Conservation (phyloP, 2,797 vertebrate species). For the Pseudocheirus occidentalis region DNA sequence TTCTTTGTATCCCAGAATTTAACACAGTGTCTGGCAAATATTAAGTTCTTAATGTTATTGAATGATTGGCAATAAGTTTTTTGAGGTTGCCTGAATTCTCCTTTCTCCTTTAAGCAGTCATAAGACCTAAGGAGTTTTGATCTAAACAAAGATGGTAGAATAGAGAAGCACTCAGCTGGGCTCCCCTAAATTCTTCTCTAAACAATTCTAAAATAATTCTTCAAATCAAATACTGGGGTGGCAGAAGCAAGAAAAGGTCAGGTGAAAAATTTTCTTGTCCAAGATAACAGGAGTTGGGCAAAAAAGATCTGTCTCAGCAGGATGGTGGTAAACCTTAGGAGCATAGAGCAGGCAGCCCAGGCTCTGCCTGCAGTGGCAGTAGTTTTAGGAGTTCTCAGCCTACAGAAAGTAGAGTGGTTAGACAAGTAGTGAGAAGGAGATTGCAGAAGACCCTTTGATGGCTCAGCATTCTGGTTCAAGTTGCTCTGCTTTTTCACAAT, state of each 20-base stretch:
- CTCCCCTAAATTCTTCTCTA: background rate
- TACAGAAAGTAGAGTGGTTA: background rate
- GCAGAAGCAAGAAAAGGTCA: background rate
- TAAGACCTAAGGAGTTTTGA: background rate
- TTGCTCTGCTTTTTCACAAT: too few species aligned
- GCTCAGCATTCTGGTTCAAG: too few species aligned
- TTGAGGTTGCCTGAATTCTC: background rate
- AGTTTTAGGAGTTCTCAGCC: background rate
- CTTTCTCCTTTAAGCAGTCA: background rate
- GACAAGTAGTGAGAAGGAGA: too few species aligned
- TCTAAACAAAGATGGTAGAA: background rate
- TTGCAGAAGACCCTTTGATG: too few species aligned
- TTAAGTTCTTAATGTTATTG: background rate
- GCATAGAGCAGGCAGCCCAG: background rate
- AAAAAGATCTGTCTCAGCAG: background rate
- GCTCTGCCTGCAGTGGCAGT: background rate
- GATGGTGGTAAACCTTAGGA: background rate
- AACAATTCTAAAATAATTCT: background rate
- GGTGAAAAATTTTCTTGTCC: background rate
- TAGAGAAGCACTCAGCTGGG: background rate
- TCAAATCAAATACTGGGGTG: background rate
- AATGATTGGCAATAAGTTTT: background rate
- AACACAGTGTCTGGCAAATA: background rate
- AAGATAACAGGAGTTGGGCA: background rate
- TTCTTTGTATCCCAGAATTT: background rate